Base-by-base conservation (phyloP, 2,113 vertebrate genomes). In the Sceloporus undulatus region DNA sequence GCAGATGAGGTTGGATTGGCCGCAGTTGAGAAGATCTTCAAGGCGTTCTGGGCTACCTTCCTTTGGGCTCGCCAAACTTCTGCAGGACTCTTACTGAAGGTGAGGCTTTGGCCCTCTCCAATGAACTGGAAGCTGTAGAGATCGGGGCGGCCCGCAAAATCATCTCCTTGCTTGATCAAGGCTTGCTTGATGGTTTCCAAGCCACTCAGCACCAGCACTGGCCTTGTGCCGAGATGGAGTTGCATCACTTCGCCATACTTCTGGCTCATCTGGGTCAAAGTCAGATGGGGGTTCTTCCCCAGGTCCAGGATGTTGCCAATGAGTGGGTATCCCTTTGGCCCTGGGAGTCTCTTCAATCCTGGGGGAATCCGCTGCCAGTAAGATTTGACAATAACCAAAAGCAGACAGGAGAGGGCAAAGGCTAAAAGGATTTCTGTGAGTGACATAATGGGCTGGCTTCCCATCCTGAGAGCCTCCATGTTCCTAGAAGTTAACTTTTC, bases 161-260 rank as follows among this genome's bases (percentile, higher is more conserved):
- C 98, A 0, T 98, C 97, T 0, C 97, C 98, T 89, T 98, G 97
- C 77, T 95, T 96, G 87, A 98, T 90, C 48, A 98, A 96, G 23
- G 98, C 98, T 92, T 98, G 98, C 11, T 93, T 95, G 29, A 98
- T 90, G 3, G 95, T 97, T 27, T 98, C 96, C 19, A 56, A 91
- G 42, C 98, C 96, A 0, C 97, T 97, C 79, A 99, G 92, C 74
- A 99, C 97, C 5, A 98, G 92, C 27, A 99, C 98, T 0, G 98
- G 98, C 0, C 97, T 97, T 92, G 94, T 95, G 81, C 98, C 98
- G 0, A 99, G 97, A 87, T 96, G 97, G 86, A 99, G 96, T 95
- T 98, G 97, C 90, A 97, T 95, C 54, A 99, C 92, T 0, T 97
- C 91, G 0, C 98, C 98, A 0, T 97, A 98, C 21, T n/a, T 92